phyloP scores from a whole-genome alignment of 2,797 vertebrate genomes.

The Clarias laeviceps region DNA sequence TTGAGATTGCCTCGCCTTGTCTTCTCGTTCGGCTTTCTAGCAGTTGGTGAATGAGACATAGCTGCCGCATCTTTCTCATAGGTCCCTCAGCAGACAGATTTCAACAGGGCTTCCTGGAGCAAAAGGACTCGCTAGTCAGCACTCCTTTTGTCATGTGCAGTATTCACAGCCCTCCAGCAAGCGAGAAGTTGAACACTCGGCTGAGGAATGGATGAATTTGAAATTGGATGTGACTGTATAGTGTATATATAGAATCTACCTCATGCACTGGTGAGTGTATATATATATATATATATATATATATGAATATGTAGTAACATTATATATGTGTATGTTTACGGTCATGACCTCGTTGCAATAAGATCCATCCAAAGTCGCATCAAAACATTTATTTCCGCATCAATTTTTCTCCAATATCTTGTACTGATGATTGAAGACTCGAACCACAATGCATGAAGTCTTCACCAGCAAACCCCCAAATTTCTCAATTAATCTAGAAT shows the following conservation, averaged over 20 bases:
- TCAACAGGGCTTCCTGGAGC: conserved; percentile 56
- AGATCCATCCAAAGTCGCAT: too few relatives aligned
- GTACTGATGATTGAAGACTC: too few relatives aligned
- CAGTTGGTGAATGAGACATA: conserved; percentile 73
- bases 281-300: not conserved
- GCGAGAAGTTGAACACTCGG: conserved; percentile 45
- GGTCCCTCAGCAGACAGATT: conserved; percentile 62
- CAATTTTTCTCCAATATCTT: too few relatives aligned
- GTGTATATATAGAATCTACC: not conserved
- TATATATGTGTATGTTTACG: too few relatives aligned
- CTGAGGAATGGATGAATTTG: conserved; percentile 35
- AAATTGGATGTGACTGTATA: conserved; percentile 5
- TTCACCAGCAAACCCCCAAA: too few relatives aligned
- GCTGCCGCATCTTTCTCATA: conserved; percentile 58
- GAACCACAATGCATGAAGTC: too few relatives aligned
- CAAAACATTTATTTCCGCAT: too few relatives aligned
- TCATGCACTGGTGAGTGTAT: not conserved
- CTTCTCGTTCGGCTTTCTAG: conserved; percentile 49
- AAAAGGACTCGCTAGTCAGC: conserved; percentile 53
- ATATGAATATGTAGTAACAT: not conserved
- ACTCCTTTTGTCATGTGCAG: conserved; percentile 50
- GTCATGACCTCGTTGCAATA: too few relatives aligned
- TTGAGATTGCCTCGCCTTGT: conserved; percentile 64
- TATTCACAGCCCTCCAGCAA: conserved; percentile 48
- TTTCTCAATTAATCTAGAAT: too few relatives aligned